Percentiles rank a stretch among this genome's conserved stretches.
Evolutionary conservation across 2,113 vertebrate species (phyloP).

Genomic region (Pterophyllum scalare): DNA sequence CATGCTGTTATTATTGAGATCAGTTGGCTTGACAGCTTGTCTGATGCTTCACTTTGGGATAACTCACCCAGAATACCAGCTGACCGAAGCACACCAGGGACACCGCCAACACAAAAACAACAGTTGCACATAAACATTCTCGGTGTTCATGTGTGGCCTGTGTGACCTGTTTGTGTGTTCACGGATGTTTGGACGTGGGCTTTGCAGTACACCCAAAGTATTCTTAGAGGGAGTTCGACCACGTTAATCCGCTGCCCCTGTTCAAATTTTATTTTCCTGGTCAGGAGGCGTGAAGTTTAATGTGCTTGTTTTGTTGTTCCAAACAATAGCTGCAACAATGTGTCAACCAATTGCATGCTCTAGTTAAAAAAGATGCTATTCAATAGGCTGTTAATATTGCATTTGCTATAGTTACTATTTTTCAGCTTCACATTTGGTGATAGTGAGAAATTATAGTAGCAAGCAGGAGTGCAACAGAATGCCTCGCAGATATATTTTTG

Average conservation of each 20-base stretch:
- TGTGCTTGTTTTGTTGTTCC: not conserved
- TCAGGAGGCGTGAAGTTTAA: not conserved
- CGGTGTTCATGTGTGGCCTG: constrained; percentile 50
- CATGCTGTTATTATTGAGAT: constrained; percentile 68
- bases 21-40: constrained; percentile 74
- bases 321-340: not conserved
- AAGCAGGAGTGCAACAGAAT: not conserved
- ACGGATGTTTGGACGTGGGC: constrained; percentile 22
- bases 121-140: constrained; percentile 52
- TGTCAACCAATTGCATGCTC: not conserved
- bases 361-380: not conserved
- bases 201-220: not conserved
- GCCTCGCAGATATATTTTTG: not conserved
- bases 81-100: constrained; percentile 59
- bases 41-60: constrained; percentile 57
- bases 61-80: constrained; percentile 77
- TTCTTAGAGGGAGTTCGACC: constrained; percentile 36
- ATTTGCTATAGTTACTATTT: too few species aligned
- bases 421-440: too few species aligned
- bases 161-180: constrained; percentile 42
- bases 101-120: constrained; percentile 59
- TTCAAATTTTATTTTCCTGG: not conserved
- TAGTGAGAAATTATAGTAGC: too few species aligned
- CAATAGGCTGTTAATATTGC: too few species aligned
- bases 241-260: not conserved